phyloP scores from a whole-genome alignment of 2,888 invertebrate genomes.

The Drosophila nr. perissopoda region DNA sequence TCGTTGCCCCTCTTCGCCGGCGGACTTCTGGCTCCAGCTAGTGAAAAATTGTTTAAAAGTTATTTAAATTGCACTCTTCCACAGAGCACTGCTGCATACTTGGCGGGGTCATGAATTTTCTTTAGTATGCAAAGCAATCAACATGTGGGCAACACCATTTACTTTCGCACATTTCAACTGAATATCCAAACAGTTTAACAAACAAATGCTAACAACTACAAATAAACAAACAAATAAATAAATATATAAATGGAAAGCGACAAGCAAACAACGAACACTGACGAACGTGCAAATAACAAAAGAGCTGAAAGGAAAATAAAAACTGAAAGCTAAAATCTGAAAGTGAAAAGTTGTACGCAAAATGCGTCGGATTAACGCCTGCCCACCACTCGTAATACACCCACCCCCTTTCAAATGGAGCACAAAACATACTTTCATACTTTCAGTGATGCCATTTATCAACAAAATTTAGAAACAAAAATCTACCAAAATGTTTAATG shows the following conservation, averaged over 20 bases:
- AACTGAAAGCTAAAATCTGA: slow-evolving; percentile 61
- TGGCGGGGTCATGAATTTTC: neutral
- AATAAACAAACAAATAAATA: slow-evolving; percentile 58
- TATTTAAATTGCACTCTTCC: neutral
- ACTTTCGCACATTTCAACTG: slow-evolving; percentile 59
- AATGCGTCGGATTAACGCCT: slow-evolving; percentile 74
- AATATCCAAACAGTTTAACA: slow-evolving; percentile 74
- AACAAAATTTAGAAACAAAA: neutral
- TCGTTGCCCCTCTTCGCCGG: neutral
- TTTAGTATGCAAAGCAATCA: slow-evolving; percentile 53
- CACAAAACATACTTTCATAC: slow-evolving; percentile 30
- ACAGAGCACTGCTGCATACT: slow-evolving; percentile 24
- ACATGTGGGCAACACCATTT: slow-evolving; percentile 40
- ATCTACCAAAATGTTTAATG: neutral
- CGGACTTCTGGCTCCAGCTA: neutral
- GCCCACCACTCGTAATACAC: neutral
- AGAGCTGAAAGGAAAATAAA: slow-evolving; percentile 70
- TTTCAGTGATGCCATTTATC: neutral
- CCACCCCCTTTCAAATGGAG: slow-evolving; percentile 24
- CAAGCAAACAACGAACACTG: slow-evolving; percentile 15
- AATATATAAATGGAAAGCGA: slow-evolving; percentile 43
- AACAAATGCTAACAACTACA: slow-evolving; percentile 69
- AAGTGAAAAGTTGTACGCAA: slow-evolving; percentile 78
- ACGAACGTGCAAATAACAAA: slow-evolving; percentile 36
- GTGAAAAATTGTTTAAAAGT: neutral